A percentile compares a stretch with the other conserved stretches of the same genome.
Evolutionary conservation across 2,797 vertebrate genomes (phyloP).

Genomic region (Malurus splendens): DNA sequence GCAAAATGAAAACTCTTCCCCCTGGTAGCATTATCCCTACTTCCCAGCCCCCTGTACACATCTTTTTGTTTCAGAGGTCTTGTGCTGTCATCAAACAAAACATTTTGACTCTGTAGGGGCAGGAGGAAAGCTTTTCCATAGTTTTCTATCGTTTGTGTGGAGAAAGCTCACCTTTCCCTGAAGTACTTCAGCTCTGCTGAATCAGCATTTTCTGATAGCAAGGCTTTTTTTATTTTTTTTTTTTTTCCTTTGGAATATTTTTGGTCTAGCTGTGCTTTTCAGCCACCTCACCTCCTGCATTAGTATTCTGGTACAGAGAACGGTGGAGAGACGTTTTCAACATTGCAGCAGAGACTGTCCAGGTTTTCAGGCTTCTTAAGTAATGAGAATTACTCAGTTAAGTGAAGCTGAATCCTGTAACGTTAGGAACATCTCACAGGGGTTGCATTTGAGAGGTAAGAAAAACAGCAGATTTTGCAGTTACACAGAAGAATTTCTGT

Average conservation of each 20-base stretch:
- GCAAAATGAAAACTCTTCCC: neutral
- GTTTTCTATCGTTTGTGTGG: neutral
- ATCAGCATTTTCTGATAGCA: neutral
- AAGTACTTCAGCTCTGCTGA: neutral
- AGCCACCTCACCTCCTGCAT: neutral
- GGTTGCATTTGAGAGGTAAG: neutral
- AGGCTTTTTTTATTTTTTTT: neutral
- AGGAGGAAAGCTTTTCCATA: neutral
- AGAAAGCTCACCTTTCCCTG: neutral
- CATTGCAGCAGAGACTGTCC: neutral
- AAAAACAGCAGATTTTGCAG: neutral
- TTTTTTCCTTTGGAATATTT: neutral
- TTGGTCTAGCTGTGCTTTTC: neutral
- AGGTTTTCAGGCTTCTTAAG: neutral
- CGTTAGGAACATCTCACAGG: neutral
- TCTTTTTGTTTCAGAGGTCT: neutral
- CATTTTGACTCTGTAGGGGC: neutral
- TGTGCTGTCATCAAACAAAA: neutral
- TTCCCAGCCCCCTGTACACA: fast-evolving
- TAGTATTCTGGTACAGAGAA: conserved; percentile 11
- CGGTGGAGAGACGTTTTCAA: neutral
- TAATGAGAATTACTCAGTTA: neutral
- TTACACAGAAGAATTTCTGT: neutral
- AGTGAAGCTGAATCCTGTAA: neutral
- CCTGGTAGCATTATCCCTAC: neutral